Percentiles rank a stretch among this genome's conserved stretches.
Conservation (phyloP, 2,113 vertebrate species). For the Sylvilagus bachmani region DNA sequence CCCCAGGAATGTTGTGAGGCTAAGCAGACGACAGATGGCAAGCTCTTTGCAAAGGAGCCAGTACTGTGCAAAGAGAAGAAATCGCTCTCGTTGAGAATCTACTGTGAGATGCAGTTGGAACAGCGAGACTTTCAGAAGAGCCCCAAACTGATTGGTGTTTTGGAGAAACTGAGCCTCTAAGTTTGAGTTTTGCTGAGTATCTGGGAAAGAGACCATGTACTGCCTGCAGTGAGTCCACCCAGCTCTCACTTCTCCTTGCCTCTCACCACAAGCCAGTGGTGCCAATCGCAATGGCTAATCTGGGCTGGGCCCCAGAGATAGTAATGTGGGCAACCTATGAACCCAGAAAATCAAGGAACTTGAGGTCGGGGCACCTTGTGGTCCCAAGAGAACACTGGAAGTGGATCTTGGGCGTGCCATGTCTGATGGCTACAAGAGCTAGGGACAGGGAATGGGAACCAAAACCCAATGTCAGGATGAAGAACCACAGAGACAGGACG, state of each 20-base stretch:
- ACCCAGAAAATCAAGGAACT: not conserved
- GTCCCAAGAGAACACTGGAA: not conserved
- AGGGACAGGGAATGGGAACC: not conserved
- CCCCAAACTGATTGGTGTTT: not conserved
- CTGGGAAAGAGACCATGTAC: not conserved
- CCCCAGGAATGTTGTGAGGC: not conserved
- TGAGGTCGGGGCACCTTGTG: not conserved
- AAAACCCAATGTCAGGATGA: not conserved
- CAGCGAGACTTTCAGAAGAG: not conserved
- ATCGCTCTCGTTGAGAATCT: not conserved
- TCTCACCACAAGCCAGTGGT: not conserved
- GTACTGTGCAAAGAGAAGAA: not conserved
- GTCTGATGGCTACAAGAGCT: not conserved
- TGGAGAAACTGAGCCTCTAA: not conserved
- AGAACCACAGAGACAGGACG: not conserved
- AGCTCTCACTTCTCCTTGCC: not conserved
- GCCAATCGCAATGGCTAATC: not conserved
- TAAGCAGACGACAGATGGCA: constrained; percentile 12
- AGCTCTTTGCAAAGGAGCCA: constrained; percentile 36
- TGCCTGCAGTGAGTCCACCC: fast-evolving
- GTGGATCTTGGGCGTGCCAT: fast-evolving
- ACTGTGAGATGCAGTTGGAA: not conserved
- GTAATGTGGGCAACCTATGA: fast-evolving
- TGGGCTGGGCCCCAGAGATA: not conserved
- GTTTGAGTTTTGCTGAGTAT: not conserved